Conservation (phyloP, 2,888 invertebrate species). For the Altica lythri region DNA sequence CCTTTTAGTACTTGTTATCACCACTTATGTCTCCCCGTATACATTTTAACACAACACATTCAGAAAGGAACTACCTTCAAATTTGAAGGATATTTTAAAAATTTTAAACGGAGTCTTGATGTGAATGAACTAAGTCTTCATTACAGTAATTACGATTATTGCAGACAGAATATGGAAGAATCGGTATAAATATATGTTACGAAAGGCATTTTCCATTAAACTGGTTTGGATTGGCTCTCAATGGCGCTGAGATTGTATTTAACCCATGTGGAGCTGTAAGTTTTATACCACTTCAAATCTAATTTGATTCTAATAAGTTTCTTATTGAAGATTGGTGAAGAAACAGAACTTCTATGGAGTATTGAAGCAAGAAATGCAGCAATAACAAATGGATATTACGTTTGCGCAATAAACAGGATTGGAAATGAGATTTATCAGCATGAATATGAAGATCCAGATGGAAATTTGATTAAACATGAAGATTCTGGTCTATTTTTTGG, state of each 20-base stretch:
- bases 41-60: too few species aligned
- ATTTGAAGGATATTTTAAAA: too few species aligned
- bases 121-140: too few species aligned
- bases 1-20: too few species aligned
- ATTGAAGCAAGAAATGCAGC: constrained; percentile 96
- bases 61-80: too few species aligned
- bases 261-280: constrained; percentile 94
- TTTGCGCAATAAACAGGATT: constrained; percentile 93
- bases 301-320: constrained; percentile 1
- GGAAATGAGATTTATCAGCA: constrained; percentile 83
- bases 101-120: too few species aligned
- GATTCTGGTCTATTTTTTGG: constrained; percentile 95
- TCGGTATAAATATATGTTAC: constrained; percentile 82
- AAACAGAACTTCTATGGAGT: constrained; percentile 92
- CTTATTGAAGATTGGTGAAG: constrained; percentile 57
- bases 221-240: constrained; percentile 96
- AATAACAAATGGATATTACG: constrained; percentile 92
- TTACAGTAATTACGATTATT: constrained; percentile 27
- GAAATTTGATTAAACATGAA: constrained; percentile 68
- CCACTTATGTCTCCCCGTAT: too few species aligned
- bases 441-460: constrained; percentile 86
- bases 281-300: constrained; percentile 1
- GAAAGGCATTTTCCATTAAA: constrained; percentile 97
- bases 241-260: constrained; percentile 98
- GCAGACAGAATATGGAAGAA: constrained; percentile 79